phyloP scores from a whole-genome alignment of 2,888 invertebrate species.

The Cantharis nigra region DNA sequence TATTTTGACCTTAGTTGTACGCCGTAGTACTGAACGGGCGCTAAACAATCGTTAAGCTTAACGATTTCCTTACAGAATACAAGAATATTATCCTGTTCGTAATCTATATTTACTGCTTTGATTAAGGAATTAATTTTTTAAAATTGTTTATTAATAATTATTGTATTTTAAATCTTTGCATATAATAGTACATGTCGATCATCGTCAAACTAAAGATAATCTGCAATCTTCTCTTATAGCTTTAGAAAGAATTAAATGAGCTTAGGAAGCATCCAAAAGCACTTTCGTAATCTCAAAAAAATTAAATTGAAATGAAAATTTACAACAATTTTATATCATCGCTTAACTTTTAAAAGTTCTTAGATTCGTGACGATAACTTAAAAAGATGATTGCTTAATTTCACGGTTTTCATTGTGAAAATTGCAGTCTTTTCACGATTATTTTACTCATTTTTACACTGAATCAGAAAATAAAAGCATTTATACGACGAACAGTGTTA shows the following conservation, averaged over 20 bases:
- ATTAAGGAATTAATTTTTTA: too few relatives aligned
- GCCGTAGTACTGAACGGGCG: background rate
- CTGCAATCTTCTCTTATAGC: background rate
- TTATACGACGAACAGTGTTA: too few relatives aligned
- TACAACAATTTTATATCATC: background rate
- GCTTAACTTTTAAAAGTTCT: background rate
- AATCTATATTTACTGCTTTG: too few relatives aligned
- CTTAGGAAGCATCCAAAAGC: background rate
- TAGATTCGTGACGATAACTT: background rate
- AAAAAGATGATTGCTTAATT: background rate
- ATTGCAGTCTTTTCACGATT: background rate
- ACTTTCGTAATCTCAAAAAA: background rate
- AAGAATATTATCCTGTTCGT: background rate
- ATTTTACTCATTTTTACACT: background rate
- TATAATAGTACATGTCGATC: too few relatives aligned
- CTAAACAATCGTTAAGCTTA: background rate
- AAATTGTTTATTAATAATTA: too few relatives aligned
- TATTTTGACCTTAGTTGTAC: background rate
- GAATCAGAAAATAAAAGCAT: too few relatives aligned
- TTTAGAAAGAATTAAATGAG: background rate
- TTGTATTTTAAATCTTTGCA: too few relatives aligned
- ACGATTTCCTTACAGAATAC: background rate
- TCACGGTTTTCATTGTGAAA: background rate
- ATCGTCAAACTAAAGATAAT: background rate
- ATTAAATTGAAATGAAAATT: background rate